Evolutionary conservation across 2,888 invertebrate species (phyloP), one percentile per base, ranked within the genome.

Genomic region (Embidobia sp.): DNA sequence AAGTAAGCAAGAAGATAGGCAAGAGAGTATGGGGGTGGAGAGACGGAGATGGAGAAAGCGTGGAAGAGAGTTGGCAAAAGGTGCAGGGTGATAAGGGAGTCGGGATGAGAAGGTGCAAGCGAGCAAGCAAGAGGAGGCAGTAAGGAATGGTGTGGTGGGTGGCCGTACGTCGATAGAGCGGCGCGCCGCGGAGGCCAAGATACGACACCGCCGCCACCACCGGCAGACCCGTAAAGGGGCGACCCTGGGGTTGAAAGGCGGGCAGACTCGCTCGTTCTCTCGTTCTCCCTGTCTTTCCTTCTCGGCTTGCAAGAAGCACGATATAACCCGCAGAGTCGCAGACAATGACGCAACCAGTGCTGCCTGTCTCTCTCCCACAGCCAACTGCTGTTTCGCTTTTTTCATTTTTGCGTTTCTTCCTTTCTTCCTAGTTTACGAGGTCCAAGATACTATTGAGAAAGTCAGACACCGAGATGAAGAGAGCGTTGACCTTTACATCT

Each of bases 161-260:
- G 70, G 75, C 70, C 61, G 86, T 87, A 89, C 89, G 89, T 89
- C 89, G 89, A 89, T 89, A 89, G 89, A 89, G 89, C 89, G 89
- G 89, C 88, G 89, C 88, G 88, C 89, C 89, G 84, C 89, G 86
- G 89, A 88, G 89, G 88, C 89, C 89, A 89, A 89, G 89, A 88
- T 88, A 88, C 89, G 88, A 89, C 89, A 89, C 89, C 88, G 85
- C 89, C 81, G 87, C 88, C 85, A 87, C 88, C 88, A 82, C 88
- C 84, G 85, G 87, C 86, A 85, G 85, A 88, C 86, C 88, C 85
- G 86, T 86, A 85, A 88, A 88, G 87, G 86, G 88, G 80, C 76
- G 76, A 76, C 72, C 78, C 74, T 63, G 78, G 78, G 78, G 76
- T 73, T 74, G 76, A 48, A 55, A 73, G 76, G 79, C 75, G 53